phyloP scores from a whole-genome alignment of 2,113 vertebrate species.

The Anas platyrhynchos region DNA sequence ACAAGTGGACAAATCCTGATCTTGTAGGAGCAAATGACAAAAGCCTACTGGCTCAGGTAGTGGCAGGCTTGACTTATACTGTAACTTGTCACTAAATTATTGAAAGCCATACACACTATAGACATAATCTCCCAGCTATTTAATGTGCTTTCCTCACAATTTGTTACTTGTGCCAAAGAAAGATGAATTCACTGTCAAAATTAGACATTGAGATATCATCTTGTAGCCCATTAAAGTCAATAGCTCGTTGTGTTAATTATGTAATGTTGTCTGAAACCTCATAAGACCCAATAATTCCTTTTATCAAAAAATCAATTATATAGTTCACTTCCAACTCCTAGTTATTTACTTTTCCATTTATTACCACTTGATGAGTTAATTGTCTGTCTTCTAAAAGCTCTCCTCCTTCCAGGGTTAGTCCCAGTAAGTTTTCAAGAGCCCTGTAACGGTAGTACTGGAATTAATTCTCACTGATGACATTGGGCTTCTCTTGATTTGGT shows the following conservation, averaged over 20 bases:
- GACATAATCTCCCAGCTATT: background rate
- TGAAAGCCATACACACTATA: background rate
- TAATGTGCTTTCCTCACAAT: background rate
- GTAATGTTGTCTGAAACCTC: constrained; percentile 58
- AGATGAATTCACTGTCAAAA: constrained; percentile 7
- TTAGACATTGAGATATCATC: background rate
- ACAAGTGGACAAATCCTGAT: background rate
- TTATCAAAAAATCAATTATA: constrained; percentile 67
- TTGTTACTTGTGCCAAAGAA: constrained; percentile 16
- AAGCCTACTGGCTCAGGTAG: background rate
- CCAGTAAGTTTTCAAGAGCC: background rate
- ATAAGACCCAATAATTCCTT: constrained; percentile 1
- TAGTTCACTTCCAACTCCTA: constrained; percentile 1
- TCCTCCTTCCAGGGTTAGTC: background rate
- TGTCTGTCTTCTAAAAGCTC: constrained; percentile 23
- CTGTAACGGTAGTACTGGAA: background rate
- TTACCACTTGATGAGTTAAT: constrained; percentile 65
- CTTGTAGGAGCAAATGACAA: background rate
- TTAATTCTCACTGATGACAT: constrained; percentile 21
- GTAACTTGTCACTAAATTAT: background rate
- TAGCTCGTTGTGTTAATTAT: constrained; percentile 59
- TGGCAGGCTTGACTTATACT: background rate
- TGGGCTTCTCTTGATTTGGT: constrained; percentile 8
- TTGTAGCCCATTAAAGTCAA: constrained; percentile 68
- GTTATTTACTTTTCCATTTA: constrained; percentile 68